Evolutionary conservation across 2,888 invertebrate genomes (phyloP).

Genomic region (Physocephala rufipes): DNA sequence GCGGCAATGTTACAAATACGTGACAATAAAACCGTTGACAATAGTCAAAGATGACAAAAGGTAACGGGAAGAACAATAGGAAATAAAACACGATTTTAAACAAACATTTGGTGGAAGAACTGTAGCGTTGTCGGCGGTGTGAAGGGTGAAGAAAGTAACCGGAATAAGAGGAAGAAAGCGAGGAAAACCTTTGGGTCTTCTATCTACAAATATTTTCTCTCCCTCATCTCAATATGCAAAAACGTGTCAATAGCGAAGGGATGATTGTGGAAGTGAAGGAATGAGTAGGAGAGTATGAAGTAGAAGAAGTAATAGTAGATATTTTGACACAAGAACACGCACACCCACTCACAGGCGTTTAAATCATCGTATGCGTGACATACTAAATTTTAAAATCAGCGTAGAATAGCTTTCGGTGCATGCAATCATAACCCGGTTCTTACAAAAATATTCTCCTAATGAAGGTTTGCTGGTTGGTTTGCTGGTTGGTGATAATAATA

Average conservation of each 20-base stretch:
- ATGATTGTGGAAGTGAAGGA: neutral
- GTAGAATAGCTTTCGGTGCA: too few species aligned
- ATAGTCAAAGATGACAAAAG: constrained; percentile 19
- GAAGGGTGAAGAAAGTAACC: neutral
- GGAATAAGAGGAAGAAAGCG: neutral
- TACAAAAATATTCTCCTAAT: neutral
- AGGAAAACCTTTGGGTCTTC: too few species aligned
- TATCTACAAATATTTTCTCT: too few species aligned
- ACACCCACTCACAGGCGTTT: neutral
- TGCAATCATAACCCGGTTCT: constrained; percentile 28
- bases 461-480: too few species aligned
- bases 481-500: too few species aligned
- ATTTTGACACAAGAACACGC: neutral
- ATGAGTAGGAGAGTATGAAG: neutral
- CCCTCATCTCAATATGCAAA: too few species aligned
- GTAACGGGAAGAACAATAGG: too few species aligned
- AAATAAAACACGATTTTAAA: neutral
- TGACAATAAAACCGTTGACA: constrained; percentile 42
- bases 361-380: constrained; percentile 31
- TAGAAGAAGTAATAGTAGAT: too few species aligned
- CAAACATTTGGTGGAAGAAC: neutral
- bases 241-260: neutral
- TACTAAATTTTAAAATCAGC: constrained; percentile 35
- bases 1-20: constrained; percentile 64
- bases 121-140: neutral